Evolutionary conservation across 2,113 vertebrate species (phyloP).

Genomic region (Alligator sinensis): DNA sequence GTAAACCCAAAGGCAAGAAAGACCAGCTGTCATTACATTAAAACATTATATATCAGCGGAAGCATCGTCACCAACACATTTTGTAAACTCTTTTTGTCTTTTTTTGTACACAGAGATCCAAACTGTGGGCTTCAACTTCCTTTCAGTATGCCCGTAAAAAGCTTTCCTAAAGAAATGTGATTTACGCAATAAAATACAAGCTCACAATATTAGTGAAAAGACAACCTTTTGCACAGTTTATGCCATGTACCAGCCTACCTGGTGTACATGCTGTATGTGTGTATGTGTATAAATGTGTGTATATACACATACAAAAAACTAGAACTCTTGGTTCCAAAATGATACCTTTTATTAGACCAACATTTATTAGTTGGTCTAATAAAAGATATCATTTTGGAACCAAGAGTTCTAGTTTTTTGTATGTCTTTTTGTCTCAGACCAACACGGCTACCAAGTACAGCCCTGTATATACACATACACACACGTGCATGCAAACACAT

Average conservation of each 20-base stretch:
- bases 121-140: background rate
- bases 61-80: slow-evolving; percentile 21
- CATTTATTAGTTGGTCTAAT: too few relatives aligned
- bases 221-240: slow-evolving; percentile 40
- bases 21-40: slow-evolving; percentile 54
- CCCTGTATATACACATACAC: background rate
- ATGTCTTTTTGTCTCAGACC: too few relatives aligned
- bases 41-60: slow-evolving; percentile 20
- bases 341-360: background rate
- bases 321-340: background rate
- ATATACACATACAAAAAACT: background rate
- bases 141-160: background rate
- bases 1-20: slow-evolving; percentile 9
- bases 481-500: background rate
- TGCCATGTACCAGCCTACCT: background rate
- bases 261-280: slow-evolving; percentile 31
- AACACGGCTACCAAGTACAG: too few relatives aligned
- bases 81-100: background rate
- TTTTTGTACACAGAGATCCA: background rate
- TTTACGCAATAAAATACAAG: background rate
- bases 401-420: too few relatives aligned
- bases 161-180: background rate
- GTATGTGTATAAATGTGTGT: slow-evolving; percentile 35
- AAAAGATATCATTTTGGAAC: too few relatives aligned
- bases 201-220: background rate